These are phyloP conservation scores for Troilus luridus DNA, from an alignment of 2,888 invertebrate species.

Conservation along the genomic window DNA sequence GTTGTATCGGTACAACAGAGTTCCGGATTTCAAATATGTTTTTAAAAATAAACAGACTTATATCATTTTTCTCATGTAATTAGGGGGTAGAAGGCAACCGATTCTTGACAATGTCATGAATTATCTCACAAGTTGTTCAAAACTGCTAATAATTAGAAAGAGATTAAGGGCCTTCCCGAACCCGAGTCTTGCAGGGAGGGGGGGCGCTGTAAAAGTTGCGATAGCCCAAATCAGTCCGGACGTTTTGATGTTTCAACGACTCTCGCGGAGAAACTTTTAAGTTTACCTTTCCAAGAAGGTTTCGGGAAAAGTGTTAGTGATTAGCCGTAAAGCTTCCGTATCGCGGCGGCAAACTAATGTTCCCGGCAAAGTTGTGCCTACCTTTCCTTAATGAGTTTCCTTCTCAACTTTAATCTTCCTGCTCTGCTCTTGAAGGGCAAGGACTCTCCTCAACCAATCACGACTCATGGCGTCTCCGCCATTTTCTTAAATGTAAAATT, in stretches of 20 bases:
- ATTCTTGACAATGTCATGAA: not conserved
- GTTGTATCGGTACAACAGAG: too few species aligned
- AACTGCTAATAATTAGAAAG: not conserved
- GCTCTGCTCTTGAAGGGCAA: slow-evolving; percentile 31
- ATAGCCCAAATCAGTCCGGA: slow-evolving; percentile 5
- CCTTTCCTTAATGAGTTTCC: slow-evolving; percentile 44
- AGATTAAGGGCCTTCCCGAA: not conserved
- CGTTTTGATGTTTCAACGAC: slow-evolving; percentile 38
- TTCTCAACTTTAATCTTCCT: slow-evolving; percentile 43
- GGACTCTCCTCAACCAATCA: slow-evolving; percentile 33
- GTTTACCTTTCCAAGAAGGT: slow-evolving; percentile 34
- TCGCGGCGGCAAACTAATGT: slow-evolving; percentile 39
- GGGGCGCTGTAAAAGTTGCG: not conserved
- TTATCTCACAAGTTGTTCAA: not conserved
- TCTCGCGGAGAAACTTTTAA: slow-evolving; percentile 40
- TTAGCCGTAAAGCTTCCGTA: slow-evolving; percentile 31
- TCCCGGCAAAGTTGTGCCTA: slow-evolving; percentile 8
- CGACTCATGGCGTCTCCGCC: not conserved
- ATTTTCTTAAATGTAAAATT: slow-evolving; percentile 35
- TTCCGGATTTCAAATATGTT: too few species aligned
- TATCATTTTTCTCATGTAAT: not conserved
- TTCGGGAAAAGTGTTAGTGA: slow-evolving; percentile 42
- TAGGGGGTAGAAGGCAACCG: not conserved
- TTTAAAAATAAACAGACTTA: not conserved
- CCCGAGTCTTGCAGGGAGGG: not conserved